Evolutionary conservation across 2,888 invertebrate species (phyloP).

Genomic region (Sinotaia quadrata): DNA sequence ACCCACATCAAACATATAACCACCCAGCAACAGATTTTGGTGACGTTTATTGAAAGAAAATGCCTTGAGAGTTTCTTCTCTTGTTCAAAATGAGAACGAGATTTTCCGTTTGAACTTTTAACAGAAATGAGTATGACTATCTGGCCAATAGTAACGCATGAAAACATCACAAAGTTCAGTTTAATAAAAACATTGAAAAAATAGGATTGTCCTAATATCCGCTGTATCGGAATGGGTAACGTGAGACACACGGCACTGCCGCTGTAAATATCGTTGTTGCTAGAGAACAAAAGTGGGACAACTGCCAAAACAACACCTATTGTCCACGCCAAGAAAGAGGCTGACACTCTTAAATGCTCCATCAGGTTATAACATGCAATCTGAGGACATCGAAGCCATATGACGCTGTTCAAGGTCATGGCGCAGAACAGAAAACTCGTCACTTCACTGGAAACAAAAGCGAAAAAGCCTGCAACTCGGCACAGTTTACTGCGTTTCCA

Average conservation of each 20-base stretch:
- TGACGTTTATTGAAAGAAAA: slow-evolving; percentile 23
- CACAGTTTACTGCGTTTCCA: slow-evolving; percentile 27
- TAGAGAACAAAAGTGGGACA: slow-evolving; percentile 24
- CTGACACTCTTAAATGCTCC: slow-evolving; percentile 14
- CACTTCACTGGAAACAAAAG: slow-evolving; percentile 27
- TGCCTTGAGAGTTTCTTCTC: slow-evolving; percentile 30
- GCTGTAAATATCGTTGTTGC: slow-evolving; percentile 25
- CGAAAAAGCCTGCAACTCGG: slow-evolving; percentile 22
- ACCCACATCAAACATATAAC: slow-evolving; percentile 31
- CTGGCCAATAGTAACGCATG: slow-evolving; percentile 26
- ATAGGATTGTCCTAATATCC: slow-evolving; percentile 25
- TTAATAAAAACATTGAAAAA: slow-evolving; percentile 30
- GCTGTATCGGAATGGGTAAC: slow-evolving; percentile 24
- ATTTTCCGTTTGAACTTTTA: not conserved
- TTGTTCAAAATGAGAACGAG: not conserved
- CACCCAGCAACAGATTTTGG: slow-evolving; percentile 32
- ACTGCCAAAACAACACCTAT: slow-evolving; percentile 20
- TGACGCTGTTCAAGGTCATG: slow-evolving; percentile 29
- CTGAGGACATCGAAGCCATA: slow-evolving; percentile 27
- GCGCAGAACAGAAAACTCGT: slow-evolving; percentile 25
- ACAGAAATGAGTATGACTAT: slow-evolving; percentile 17
- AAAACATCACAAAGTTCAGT: slow-evolving; percentile 28
- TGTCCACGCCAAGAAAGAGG: slow-evolving; percentile 15
- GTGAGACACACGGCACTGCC: slow-evolving; percentile 30
- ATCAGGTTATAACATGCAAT: slow-evolving; percentile 20